phyloP scores from a whole-genome alignment of 2,888 invertebrate genomes.

The Drosophila bunnanda region DNA sequence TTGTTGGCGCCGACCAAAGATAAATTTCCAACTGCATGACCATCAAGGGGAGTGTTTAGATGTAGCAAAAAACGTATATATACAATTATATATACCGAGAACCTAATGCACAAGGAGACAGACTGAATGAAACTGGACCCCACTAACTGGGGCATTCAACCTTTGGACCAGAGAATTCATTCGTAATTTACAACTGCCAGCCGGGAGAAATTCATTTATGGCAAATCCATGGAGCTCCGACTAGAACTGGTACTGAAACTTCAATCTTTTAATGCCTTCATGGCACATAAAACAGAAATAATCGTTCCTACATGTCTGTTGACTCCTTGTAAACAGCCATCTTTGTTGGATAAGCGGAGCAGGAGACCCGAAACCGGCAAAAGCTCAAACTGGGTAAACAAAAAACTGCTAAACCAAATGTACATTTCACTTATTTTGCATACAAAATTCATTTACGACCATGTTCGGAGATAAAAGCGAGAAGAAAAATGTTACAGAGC shows the following conservation, averaged over 20 bases:
- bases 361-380: conserved; percentile 8
- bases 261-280: conserved; percentile 43
- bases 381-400: conserved; percentile 23
- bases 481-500: conserved; percentile 6
- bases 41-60: conserved; percentile 39
- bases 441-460: conserved; percentile 44
- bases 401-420: conserved; percentile 41
- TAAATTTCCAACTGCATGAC: conserved; percentile 46
- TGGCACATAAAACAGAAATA: conserved; percentile 41
- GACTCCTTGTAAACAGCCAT: conserved; percentile 46
- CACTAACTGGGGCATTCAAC: conserved; percentile 27
- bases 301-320: conserved; percentile 45
- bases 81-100: conserved; percentile 10
- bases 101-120: conserved; percentile 34
- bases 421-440: conserved; percentile 48
- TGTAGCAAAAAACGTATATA: conserved; percentile 17
- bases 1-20: conserved; percentile 57
- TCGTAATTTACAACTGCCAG: conserved; percentile 27
- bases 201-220: conserved; percentile 33
- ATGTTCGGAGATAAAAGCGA: conserved; percentile 40
- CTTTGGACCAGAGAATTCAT: conserved; percentile 19
- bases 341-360: conserved; percentile 31
- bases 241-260: conserved; percentile 20
- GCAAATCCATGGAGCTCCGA: conserved; percentile 21
- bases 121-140: conserved; percentile 16